phyloP scores from a whole-genome alignment of 2,888 invertebrate species.

The Drosophila histrio region DNA sequence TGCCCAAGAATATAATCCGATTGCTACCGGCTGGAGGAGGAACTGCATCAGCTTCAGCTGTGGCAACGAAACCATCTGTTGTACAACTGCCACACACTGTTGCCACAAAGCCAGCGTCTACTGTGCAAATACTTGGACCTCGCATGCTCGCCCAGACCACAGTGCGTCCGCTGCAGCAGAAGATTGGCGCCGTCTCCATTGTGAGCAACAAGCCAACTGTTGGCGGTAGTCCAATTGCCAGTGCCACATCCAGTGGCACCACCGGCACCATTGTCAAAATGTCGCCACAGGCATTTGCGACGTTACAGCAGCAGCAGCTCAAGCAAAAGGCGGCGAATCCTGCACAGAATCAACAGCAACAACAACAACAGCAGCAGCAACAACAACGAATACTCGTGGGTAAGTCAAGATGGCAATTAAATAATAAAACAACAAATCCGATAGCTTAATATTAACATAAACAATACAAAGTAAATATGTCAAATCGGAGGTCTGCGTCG shows the following conservation, averaged over 20 bases:
- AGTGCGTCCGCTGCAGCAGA: constrained; percentile 66
- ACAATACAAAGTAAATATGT: too few relatives aligned
- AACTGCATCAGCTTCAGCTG: background rate
- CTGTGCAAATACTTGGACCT: constrained; percentile 71
- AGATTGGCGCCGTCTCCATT: constrained; percentile 68
- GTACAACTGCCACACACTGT: constrained; percentile 32
- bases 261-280: constrained; percentile 80
- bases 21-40: constrained; percentile 55
- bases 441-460: background rate
- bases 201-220: constrained; percentile 48
- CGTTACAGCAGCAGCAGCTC: constrained; percentile 83
- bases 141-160: constrained; percentile 69
- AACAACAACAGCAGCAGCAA: constrained; percentile 45
- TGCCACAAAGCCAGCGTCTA: constrained; percentile 18
- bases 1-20: constrained; percentile 77
- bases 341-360: constrained; percentile 38
- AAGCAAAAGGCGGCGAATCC: constrained; percentile 62
- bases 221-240: constrained; percentile 24
- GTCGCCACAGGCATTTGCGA: constrained; percentile 81
- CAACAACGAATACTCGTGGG: constrained; percentile 79
- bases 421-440: background rate
- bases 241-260: constrained; percentile 20
- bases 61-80: constrained; percentile 27
- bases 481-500: background rate
- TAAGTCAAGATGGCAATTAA: constrained; percentile 41